phyloP scores from a whole-genome alignment of 2,113 vertebrate genomes.

The Otocyon megalotis region DNA sequence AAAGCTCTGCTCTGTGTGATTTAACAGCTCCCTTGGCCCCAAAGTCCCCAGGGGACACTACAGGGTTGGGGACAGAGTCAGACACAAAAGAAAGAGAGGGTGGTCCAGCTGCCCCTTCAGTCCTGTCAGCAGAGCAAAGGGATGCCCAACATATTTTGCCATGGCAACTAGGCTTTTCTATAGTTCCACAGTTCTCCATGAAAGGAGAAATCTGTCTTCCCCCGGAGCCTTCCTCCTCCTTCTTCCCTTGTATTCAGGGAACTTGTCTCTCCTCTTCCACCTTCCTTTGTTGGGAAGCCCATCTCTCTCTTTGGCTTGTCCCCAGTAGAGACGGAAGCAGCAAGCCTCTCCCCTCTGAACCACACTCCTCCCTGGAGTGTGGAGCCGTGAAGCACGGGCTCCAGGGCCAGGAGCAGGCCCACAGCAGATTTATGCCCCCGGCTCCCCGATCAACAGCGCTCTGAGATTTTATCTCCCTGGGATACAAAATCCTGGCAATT shows the following conservation, averaged over 20 bases:
- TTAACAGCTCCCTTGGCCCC: background rate
- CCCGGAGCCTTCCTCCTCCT: background rate
- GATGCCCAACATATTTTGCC: background rate
- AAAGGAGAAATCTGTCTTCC: background rate
- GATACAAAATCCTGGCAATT: conserved; percentile 32
- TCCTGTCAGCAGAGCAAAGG: background rate
- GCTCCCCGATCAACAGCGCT: background rate
- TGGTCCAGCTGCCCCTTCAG: background rate
- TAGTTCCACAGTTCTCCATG: background rate
- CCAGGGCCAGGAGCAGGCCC: background rate
- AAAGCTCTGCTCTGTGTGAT: background rate
- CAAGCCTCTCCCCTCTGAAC: background rate
- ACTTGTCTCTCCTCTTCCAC: background rate
- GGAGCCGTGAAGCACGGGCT: background rate
- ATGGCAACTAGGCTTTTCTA: background rate
- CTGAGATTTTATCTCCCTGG: conserved; percentile 41
- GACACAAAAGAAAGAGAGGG: background rate
- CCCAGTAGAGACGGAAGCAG: background rate
- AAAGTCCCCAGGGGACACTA: background rate
- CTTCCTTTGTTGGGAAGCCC: background rate
- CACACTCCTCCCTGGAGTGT: background rate
- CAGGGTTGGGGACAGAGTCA: background rate
- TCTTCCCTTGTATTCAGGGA: background rate
- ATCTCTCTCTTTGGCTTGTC: background rate
- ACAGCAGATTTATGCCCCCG: background rate